Conservation (phyloP, 2,888 invertebrate species). For the Maniola hyperantus region DNA sequence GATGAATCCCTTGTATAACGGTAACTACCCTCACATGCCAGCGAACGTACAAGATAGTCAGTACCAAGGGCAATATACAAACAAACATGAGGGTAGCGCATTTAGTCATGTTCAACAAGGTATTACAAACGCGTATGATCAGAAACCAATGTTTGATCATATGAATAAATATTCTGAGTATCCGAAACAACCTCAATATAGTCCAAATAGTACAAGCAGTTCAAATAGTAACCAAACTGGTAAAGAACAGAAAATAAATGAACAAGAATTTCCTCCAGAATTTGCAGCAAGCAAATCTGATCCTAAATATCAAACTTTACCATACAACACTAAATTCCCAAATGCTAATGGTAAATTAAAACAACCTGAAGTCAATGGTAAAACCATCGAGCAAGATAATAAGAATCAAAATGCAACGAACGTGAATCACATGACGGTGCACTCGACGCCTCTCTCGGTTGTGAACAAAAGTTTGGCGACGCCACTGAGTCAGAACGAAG, state of each 20-base stretch:
- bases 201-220: conserved; percentile 81
- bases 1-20: conserved; percentile 74
- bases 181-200: conserved; percentile 79
- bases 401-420: conserved; percentile 64
- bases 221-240: conserved; percentile 77
- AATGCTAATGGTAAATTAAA: conserved; percentile 70
- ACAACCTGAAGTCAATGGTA: conserved; percentile 64
- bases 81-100: conserved; percentile 64
- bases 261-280: conserved; percentile 84
- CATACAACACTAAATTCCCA: conserved; percentile 94
- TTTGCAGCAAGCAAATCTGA: conserved; percentile 92
- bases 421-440: conserved; percentile 80
- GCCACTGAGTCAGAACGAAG: conserved; percentile 83
- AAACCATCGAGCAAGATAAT: conserved; percentile 62
- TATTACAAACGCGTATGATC: conserved; percentile 75
- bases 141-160: conserved; percentile 72
- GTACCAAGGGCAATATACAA: conserved; percentile 69
- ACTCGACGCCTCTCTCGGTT: conserved; percentile 77
- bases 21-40: conserved; percentile 65
- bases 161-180: conserved; percentile 77
- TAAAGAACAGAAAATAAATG: conserved; percentile 76
- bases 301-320: conserved; percentile 95
- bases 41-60: conserved; percentile 64
- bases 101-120: conserved; percentile 76
- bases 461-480: conserved; percentile 86